phyloP scores from a whole-genome alignment of 2,113 vertebrate species.

The Felis catus region DNA sequence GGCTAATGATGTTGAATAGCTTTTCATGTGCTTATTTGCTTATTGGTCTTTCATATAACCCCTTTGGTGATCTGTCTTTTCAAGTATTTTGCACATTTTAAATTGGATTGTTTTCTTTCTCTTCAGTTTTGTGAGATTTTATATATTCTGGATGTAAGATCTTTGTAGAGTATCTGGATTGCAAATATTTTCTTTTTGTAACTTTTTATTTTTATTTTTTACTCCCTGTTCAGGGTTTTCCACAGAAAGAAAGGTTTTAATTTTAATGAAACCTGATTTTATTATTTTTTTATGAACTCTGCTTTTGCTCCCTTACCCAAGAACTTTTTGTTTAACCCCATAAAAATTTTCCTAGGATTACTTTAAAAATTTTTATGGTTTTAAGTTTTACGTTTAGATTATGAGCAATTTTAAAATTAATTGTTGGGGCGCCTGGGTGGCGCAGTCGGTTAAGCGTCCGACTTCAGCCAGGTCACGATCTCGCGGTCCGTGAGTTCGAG shows the following conservation, averaged over 20 bases:
- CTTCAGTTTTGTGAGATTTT: background rate
- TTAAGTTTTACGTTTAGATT: background rate
- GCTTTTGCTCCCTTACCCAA: background rate
- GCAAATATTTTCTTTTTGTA: background rate
- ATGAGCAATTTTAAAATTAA: background rate
- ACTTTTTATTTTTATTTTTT: background rate
- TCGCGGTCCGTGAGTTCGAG: too few relatives aligned
- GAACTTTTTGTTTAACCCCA: background rate
- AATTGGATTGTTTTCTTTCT: background rate
- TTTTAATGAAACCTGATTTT: background rate
- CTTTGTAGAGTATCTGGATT: background rate
- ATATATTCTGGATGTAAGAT: background rate
- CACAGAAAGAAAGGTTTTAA: background rate
- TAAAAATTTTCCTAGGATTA: background rate
- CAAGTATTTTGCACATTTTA: background rate
- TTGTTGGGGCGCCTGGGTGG: background rate
- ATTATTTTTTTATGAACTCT: background rate
- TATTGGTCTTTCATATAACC: background rate
- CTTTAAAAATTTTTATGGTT: background rate
- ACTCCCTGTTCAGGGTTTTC: background rate
- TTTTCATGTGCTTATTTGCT: background rate
- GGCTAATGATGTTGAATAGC: background rate
- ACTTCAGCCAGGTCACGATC: too few relatives aligned
- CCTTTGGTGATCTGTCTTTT: background rate
- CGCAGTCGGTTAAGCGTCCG: too few relatives aligned